A percentile compares a stretch with the other conserved stretches of the same genome.
These are phyloP conservation scores for Allophyes oxyacanthae DNA, from an alignment of 2,888 invertebrate genomes.

Conservation along the genomic window DNA sequence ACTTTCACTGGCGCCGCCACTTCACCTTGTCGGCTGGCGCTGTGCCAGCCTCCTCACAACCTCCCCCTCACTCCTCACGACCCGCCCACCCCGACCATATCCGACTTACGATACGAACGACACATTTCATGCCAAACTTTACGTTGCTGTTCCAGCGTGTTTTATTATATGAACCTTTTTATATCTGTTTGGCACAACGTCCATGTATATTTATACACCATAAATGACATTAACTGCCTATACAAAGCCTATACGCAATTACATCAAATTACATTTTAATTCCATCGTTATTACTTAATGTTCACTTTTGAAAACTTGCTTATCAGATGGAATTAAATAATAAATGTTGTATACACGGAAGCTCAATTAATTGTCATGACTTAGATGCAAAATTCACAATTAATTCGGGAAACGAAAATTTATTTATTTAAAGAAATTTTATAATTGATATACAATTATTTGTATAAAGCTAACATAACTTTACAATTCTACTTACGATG, in stretches of 20 bases:
- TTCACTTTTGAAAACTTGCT: slow-evolving; percentile 4
- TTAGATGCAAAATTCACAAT: slow-evolving; percentile 5
- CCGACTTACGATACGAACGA: slow-evolving; percentile 51
- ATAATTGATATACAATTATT: too few species aligned
- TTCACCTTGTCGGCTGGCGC: slow-evolving; percentile 85
- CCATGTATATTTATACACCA: slow-evolving; percentile 6
- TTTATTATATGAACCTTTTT: slow-evolving; percentile 37
- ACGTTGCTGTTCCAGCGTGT: slow-evolving; percentile 49
- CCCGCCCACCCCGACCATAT: slow-evolving; percentile 31
- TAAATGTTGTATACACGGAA: slow-evolving; percentile 2
- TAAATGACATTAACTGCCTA: slow-evolving; percentile 14
- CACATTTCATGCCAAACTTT: slow-evolving; percentile 61
- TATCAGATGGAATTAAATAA: slow-evolving; percentile 20
- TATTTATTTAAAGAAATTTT: too few species aligned
- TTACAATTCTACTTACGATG: slow-evolving; percentile 34
- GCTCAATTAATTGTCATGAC: not conserved
- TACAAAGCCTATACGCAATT: slow-evolving; percentile 21
- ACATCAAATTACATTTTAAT: slow-evolving; percentile 36
- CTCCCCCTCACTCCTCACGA: slow-evolving; percentile 26
- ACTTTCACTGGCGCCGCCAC: slow-evolving; percentile 85
- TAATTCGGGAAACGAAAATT: not conserved
- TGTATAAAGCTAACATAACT: too few species aligned
- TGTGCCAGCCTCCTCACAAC: slow-evolving; percentile 69
- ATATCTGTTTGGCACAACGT: slow-evolving; percentile 23
- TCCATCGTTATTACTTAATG: slow-evolving; percentile 16